These are phyloP conservation scores for Apogon hyalosoma DNA, from an alignment of 2,797 vertebrate genomes.

Conservation along the genomic window DNA sequence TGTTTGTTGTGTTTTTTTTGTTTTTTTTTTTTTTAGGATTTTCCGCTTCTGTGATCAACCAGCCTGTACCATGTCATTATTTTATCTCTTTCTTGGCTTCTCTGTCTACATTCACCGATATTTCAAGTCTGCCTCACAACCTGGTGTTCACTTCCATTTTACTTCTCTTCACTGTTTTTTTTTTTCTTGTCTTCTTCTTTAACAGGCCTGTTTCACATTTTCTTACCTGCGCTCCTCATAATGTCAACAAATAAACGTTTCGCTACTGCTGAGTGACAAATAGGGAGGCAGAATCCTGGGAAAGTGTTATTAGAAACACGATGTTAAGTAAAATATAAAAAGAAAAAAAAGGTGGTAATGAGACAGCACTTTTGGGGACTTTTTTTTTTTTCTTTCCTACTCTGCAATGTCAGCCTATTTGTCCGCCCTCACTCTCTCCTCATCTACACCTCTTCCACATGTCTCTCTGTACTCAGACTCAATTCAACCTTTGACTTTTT, in stretches of 20 bases:
- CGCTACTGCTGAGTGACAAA: constrained; percentile 2
- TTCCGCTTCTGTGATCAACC: constrained; percentile 14
- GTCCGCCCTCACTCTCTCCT: background rate
- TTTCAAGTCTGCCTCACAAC: too few species aligned
- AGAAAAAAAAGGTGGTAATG: background rate
- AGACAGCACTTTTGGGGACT: background rate
- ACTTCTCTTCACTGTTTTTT: background rate
- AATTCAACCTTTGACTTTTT: constrained; percentile 24
- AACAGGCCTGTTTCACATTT: background rate
- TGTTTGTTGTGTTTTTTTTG: too few species aligned
- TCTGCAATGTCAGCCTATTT: constrained; percentile 4
- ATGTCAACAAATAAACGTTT: constrained; percentile 12
- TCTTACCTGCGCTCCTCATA: too few species aligned
- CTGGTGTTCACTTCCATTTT: background rate
- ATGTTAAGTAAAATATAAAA: background rate
- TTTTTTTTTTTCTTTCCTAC: background rate
- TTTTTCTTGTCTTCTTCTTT: too few species aligned
- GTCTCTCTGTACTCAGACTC: constrained; percentile 2
- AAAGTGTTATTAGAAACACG: too few species aligned
- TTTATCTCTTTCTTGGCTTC: background rate
- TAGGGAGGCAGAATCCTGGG: background rate
- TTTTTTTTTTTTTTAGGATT: constrained; percentile 2
- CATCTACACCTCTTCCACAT: background rate
- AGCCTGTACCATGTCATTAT: background rate
- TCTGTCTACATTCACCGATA: background rate